These are phyloP conservation scores for Acrossocheilus wenchowensis DNA, from an alignment of 2,797 vertebrate species.

Conservation along the genomic window DNA sequence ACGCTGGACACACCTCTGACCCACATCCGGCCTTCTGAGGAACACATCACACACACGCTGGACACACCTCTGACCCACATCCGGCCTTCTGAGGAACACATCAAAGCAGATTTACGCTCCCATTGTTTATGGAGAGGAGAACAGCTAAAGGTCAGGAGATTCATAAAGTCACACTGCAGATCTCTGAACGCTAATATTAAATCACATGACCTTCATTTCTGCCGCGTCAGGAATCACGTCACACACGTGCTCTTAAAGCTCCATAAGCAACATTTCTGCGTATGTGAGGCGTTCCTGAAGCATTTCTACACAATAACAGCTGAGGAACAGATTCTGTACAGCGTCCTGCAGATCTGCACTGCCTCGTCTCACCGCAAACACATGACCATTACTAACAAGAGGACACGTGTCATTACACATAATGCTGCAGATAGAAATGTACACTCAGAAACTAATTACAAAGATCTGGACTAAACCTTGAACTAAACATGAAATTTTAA, in stretches of 20 bases:
- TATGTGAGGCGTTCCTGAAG: too few species aligned
- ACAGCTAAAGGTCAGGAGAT: neutral
- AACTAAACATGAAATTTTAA: neutral
- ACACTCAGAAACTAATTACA: too few species aligned
- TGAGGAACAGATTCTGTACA: neutral
- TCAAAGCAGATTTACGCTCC: neutral
- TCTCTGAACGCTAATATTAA: neutral
- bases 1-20: neutral
- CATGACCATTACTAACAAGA: neutral
- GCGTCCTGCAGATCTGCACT: too few species aligned
- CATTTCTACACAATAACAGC: neutral
- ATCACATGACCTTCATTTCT: neutral
- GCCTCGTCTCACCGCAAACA: neutral
- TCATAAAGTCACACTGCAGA: neutral
- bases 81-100: neutral
- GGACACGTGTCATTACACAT: neutral
- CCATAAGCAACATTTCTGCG: neutral
- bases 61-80: too few species aligned
- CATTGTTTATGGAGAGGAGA: neutral
- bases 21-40: neutral
- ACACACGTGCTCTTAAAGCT: neutral
- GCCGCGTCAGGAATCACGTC: neutral
- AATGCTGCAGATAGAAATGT: too few species aligned
- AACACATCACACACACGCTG: neutral
- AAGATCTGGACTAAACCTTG: too few species aligned